Evolutionary conservation across 2,113 vertebrate genomes (phyloP).

Genomic region (Lampris megalopsis): DNA sequence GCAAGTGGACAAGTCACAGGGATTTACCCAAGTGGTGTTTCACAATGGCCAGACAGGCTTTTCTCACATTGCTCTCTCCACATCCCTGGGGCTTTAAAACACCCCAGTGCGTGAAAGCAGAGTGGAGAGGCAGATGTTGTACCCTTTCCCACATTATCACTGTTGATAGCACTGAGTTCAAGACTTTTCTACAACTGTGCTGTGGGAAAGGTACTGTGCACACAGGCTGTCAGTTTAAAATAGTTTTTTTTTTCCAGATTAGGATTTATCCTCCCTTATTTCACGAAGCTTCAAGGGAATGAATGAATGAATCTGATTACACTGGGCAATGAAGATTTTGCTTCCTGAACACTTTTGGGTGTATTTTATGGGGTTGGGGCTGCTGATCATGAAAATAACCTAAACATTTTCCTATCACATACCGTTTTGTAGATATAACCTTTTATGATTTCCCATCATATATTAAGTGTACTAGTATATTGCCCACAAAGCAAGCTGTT

Average conservation of each 20-base stretch:
- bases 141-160: constrained; percentile 12
- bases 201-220: background rate
- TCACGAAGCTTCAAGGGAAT: no score
- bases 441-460: no score
- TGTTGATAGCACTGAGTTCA: constrained; percentile 3
- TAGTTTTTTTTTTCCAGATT: background rate
- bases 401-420: no score
- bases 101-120: constrained; percentile 3
- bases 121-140: background rate
- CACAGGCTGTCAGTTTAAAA: background rate
- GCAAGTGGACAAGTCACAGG: background rate
- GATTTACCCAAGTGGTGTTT: background rate
- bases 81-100: background rate
- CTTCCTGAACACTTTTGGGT: no score
- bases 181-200: background rate
- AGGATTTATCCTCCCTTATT: background rate
- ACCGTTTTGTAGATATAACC: no score
- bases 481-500: no score
- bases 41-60: constrained; percentile 16
- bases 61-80: constrained; percentile 25
- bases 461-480: no score
- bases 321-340: no score
- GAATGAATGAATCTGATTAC: no score
- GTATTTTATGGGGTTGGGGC: no score
- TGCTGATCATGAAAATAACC: no score